A percentile compares a stretch with the other conserved stretches of the same genome.
Conservation (phyloP, 37 sponge, comb jelly and placozoan genomes). For the Eunapius fragilis region DNA sequence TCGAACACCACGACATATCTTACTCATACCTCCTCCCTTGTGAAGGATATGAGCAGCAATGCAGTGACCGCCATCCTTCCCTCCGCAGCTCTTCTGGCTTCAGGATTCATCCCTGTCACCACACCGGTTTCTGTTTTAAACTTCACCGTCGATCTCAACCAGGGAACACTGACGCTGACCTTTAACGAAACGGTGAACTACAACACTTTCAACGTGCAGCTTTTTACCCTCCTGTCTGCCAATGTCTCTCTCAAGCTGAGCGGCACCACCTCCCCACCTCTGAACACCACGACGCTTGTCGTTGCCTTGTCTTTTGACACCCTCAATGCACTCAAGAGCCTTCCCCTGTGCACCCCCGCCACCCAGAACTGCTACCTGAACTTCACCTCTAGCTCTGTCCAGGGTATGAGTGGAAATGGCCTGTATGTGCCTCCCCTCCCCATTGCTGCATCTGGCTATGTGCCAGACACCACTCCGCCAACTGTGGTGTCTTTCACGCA, state of each 20-base stretch:
- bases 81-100: constrained; percentile 30
- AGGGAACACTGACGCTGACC: constrained; percentile 42
- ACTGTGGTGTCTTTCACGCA: constrained; percentile 71
- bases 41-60: constrained; percentile 82
- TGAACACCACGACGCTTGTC: constrained; percentile 41
- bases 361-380: constrained; percentile 71
- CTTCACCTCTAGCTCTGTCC: constrained; percentile 35
- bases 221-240: constrained; percentile 45
- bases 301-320: constrained; percentile 76
- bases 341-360: constrained; percentile 55
- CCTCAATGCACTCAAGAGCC: constrained; percentile 75
- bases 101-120: constrained; percentile 43
- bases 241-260: constrained; percentile 31
- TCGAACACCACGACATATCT: constrained; percentile 42
- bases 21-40: constrained; percentile 24
- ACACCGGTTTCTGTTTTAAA: constrained; percentile 38
- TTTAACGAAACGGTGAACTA: constrained; percentile 88
- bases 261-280: constrained; percentile 57
- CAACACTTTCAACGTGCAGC: constrained; percentile 47
- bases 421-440: constrained; percentile 23
- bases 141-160: constrained; percentile 70
- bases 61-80: constrained; percentile 3
- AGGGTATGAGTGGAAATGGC: constrained; percentile 72
- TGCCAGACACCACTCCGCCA: constrained; percentile 69
- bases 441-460: constrained; percentile 28